phyloP scores from a whole-genome alignment of 2,797 vertebrate genomes.

The Mus spretus region DNA sequence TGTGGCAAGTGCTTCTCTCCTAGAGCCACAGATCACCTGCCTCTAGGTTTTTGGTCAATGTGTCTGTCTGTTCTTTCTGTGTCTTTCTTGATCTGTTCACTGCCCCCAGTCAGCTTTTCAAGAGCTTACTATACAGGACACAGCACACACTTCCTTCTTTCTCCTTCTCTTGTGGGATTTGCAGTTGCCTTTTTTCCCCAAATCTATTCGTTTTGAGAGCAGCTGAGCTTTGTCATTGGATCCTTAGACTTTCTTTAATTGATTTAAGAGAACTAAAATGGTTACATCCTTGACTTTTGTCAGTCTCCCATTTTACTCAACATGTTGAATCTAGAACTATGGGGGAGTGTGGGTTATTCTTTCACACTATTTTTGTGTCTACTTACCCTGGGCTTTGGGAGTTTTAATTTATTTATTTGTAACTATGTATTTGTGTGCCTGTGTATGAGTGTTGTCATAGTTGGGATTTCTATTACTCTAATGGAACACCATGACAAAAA shows the following conservation, averaged over 20 bases:
- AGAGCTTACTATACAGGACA: too few relatives aligned
- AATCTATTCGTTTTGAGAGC: slow-evolving; percentile 15
- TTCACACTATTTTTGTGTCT: not conserved
- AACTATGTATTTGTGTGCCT: not conserved
- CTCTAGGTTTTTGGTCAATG: not conserved
- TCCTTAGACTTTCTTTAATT: slow-evolving; percentile 6
- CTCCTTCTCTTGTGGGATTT: not conserved
- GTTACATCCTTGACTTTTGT: not conserved
- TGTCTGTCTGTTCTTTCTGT: not conserved
- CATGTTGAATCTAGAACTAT: slow-evolving; percentile 9
- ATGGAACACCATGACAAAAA: not conserved
- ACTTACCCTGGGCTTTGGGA: not conserved
- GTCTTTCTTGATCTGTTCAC: not conserved
- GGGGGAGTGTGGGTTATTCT: not conserved
- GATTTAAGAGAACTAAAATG: not conserved
- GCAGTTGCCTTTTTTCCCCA: not conserved
- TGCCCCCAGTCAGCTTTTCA: not conserved
- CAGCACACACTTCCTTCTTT: not conserved
- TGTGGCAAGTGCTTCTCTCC: not conserved
- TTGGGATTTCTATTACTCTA: not conserved
- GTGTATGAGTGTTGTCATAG: too few relatives aligned
- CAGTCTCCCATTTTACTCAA: not conserved
- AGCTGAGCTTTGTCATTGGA: slow-evolving; percentile 37
- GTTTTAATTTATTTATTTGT: not conserved
- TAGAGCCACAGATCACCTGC: too few relatives aligned